These are phyloP conservation scores for Apogon talboti DNA, from an alignment of 2,797 vertebrate species.

Conservation along the genomic window DNA sequence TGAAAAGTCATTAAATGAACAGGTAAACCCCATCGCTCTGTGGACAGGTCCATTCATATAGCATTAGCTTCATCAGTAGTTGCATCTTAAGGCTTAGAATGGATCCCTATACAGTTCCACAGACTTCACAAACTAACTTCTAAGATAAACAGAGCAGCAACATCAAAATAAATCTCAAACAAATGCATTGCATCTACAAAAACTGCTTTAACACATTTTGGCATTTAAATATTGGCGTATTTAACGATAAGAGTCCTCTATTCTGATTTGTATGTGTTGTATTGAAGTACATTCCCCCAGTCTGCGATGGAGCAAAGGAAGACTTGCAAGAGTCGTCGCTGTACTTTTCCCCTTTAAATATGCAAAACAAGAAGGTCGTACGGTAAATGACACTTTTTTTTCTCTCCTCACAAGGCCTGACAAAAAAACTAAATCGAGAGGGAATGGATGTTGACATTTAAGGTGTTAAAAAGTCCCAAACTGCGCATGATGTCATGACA, in stretches of 20 bases:
- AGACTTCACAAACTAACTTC: slow-evolving; percentile 53
- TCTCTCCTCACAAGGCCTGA: slow-evolving; percentile 39
- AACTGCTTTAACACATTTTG: slow-evolving; percentile 75
- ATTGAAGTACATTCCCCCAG: slow-evolving; percentile 76
- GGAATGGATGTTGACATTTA: slow-evolving; percentile 38
- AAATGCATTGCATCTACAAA: slow-evolving; percentile 62
- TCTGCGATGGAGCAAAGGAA: slow-evolving; percentile 73
- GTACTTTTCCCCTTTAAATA: slow-evolving; percentile 46
- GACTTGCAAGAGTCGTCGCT: slow-evolving; percentile 59
- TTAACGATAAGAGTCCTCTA: slow-evolving; percentile 62
- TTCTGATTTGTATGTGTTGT: slow-evolving; percentile 64
- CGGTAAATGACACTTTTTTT: slow-evolving; percentile 28
- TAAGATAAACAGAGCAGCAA: slow-evolving; percentile 72
- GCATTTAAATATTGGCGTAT: slow-evolving; percentile 70
- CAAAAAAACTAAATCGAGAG: slow-evolving; percentile 36
- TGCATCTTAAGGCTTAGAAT: slow-evolving; percentile 82
- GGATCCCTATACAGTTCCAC: slow-evolving; percentile 60
- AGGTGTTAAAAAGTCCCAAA: slow-evolving; percentile 41
- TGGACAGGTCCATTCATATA: slow-evolving; percentile 66
- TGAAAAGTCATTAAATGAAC: slow-evolving; percentile 54
- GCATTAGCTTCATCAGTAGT: slow-evolving; percentile 65
- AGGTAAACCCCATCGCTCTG: slow-evolving; percentile 64
- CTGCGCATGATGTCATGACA: slow-evolving; percentile 45
- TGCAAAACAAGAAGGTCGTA: slow-evolving; percentile 39
- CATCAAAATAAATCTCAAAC: slow-evolving; percentile 58